These are phyloP conservation scores for Hetaerina americana DNA, from an alignment of 1,140 invertebrate species.

Conservation along the genomic window DNA sequence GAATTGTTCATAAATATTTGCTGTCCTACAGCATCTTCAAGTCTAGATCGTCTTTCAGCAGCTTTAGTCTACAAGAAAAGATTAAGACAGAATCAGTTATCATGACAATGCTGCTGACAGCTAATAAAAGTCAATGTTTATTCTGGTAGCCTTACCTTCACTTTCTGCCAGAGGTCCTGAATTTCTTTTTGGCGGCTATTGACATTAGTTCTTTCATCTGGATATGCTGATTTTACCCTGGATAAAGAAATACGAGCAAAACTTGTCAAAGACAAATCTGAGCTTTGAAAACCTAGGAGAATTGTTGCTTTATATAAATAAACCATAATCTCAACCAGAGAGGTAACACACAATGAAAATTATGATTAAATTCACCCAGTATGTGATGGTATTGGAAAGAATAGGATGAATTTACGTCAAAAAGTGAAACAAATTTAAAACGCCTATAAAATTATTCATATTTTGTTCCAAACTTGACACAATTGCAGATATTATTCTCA, in stretches of 20 bases:
- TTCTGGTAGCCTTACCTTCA: conserved; percentile 40
- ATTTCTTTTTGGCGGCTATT: conserved; percentile 73
- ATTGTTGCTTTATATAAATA: no score
- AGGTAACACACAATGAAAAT: no score
- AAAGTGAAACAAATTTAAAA: no score
- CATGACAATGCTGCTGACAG: background rate
- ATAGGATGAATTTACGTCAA: no score
- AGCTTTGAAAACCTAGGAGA: no score
- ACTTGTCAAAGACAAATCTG: no score
- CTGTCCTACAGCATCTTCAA: conserved; percentile 87
- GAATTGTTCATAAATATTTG: conserved; percentile 86
- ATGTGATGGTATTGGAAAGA: no score
- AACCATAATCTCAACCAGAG: no score
- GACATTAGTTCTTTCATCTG: conserved; percentile 75
- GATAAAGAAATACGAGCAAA: conserved; percentile 7
- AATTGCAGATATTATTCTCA: no score
- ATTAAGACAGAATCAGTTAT: conserved; percentile 5
- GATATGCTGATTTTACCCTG: conserved; percentile 81
- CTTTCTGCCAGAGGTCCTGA: conserved; percentile 72
- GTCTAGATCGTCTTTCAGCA: conserved; percentile 55
- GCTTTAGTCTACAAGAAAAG: conserved; percentile 52
- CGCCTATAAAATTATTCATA: no score
- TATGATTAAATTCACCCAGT: no score
- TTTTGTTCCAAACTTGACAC: no score
- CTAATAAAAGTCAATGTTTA: conserved; percentile 5